Evolutionary conservation across 1,140 invertebrate genomes (phyloP), one percentile per base, ranked within the genome.

Genomic region (Elymnias hypermnestra): DNA sequence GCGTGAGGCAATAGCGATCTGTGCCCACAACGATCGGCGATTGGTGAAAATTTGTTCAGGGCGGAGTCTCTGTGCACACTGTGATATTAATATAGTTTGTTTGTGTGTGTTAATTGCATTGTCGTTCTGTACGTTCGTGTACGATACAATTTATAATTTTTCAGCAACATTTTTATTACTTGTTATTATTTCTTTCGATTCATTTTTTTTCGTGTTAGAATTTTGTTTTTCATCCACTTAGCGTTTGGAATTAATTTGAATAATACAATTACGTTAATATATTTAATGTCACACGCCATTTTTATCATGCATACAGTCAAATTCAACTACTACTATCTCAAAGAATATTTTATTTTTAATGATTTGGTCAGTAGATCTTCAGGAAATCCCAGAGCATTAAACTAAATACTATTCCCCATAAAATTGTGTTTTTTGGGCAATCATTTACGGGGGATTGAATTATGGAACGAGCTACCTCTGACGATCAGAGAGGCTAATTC

Each of bases 61-160:
- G 81, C 77, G 81, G 76, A 59, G 81, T 79, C 70, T 63, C 40
- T 59, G 48, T 70, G 66, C 78, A 84, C 78, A 83, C 81, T 57
- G 66, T 63, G 54, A 65, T 62, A 63, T 63, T 65, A 49, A 57
- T 58, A 49, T 47, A 22, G 21, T 63, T 56, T 56, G 51, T 56
- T 68, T 67, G 81, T 82, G 74, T 75, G 73, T 37, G 78, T 84
- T 84, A 84, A 83, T 84, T 84, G 78, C 81, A 84, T 69, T 71
- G 73, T 69, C 60, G 69, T 63, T 67, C 64, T 67, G 63, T n/a
- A n/a, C 62, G 63, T 73, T 81, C 67, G 70, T 76, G 74, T 67
- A 72, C 57, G 57, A 70, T 69, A 74, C 63, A 67, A 72, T 81
- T 77, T 70, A 67, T 70, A 60, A 75, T 65, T 83, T 73, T 79